Evolutionary conservation across 2,113 vertebrate genomes (phyloP).

Genomic region (Alethe diademata): DNA sequence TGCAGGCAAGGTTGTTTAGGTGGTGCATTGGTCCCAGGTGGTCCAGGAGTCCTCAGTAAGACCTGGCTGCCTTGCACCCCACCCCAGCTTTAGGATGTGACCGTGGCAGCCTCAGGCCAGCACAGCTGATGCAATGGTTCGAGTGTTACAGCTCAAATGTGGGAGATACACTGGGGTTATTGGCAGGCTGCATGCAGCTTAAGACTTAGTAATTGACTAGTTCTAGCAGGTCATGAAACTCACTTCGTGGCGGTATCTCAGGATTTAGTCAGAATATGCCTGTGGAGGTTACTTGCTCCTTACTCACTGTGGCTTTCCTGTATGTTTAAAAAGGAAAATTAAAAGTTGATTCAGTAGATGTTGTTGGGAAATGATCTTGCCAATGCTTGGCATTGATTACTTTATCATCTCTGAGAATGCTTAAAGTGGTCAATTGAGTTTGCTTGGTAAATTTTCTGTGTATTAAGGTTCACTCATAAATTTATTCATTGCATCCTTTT

Average conservation of each 20-base stretch:
- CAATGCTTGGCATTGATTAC: background rate
- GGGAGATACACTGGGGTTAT: background rate
- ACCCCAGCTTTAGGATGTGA: background rate
- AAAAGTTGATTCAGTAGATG: background rate
- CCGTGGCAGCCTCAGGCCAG: background rate
- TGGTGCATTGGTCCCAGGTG: background rate
- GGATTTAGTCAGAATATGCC: background rate
- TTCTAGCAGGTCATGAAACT: background rate
- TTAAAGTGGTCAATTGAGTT: background rate
- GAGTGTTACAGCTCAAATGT: fast-evolving
- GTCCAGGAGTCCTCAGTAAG: background rate
- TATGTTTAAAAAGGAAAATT: background rate
- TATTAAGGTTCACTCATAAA: background rate
- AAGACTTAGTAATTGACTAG: background rate
- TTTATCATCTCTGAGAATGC: background rate
- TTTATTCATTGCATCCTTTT: background rate
- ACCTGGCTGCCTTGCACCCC: background rate
- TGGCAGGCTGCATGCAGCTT: background rate
- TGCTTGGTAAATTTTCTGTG: background rate
- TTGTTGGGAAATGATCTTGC: background rate
- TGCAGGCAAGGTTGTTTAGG: background rate
- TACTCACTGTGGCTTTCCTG: background rate
- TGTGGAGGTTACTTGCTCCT: background rate
- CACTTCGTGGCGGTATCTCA: background rate
- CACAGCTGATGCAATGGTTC: fast-evolving